These are phyloP conservation scores for Cyclophora punctaria DNA, from an alignment of 2,888 invertebrate genomes.

Conservation along the genomic window DNA sequence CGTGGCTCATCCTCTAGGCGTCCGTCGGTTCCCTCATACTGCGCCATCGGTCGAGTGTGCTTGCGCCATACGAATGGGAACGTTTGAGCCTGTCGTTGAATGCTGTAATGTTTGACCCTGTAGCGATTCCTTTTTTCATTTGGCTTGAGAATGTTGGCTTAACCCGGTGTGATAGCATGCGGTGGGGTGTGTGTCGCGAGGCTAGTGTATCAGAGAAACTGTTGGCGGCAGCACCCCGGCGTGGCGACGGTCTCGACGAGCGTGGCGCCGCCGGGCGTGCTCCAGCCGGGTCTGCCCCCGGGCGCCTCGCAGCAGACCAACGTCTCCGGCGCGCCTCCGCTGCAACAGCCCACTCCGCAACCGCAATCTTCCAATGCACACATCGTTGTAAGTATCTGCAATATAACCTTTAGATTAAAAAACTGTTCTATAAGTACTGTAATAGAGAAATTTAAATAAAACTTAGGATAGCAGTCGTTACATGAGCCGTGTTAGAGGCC, in stretches of 20 bases:
- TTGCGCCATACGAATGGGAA: background rate
- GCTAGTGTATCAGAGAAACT: conserved; percentile 5
- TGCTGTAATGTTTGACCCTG: conserved; percentile 10
- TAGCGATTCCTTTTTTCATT: conserved; percentile 7
- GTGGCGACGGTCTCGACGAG: conserved; percentile 61
- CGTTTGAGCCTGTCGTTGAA: conserved; percentile 14
- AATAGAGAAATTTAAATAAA: background rate
- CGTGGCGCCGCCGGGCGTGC: conserved; percentile 44
- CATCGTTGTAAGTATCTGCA: conserved; percentile 3
- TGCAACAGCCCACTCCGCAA: conserved; percentile 31
- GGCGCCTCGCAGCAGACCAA: conserved; percentile 32
- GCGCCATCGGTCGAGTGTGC: background rate
- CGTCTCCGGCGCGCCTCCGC: conserved; percentile 25
- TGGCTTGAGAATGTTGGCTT: conserved; percentile 25
- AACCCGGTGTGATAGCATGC: conserved; percentile 9
- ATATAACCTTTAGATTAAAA: too few relatives aligned
- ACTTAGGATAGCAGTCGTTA: too few relatives aligned
- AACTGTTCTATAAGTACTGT: background rate
- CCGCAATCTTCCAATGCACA: background rate
- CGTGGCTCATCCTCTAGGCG: too few relatives aligned
- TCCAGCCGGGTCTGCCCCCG: conserved; percentile 38
- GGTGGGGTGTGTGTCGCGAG: conserved; percentile 4
- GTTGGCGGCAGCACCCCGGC: conserved; percentile 52
- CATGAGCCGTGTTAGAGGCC: too few relatives aligned
- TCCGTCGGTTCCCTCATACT: too few relatives aligned